Conservation (phyloP, 2,113 vertebrate species). For the Ctenomys sociabilis region DNA sequence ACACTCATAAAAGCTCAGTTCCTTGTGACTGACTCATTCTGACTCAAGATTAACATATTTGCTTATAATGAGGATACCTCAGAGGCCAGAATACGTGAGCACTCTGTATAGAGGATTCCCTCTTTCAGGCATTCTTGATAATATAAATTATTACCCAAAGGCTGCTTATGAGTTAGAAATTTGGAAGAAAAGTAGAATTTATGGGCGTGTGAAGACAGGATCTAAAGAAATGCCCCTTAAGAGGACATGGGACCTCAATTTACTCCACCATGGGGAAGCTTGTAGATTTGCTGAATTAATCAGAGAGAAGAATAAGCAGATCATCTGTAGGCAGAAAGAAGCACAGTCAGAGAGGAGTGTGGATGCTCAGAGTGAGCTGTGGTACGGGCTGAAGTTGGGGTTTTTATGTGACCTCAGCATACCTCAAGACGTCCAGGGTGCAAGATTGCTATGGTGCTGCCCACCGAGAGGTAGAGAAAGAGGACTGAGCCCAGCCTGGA, state of each 20-base stretch:
- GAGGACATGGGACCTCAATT: background rate
- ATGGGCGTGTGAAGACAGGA: background rate
- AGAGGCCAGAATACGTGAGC: background rate
- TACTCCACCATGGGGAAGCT: background rate
- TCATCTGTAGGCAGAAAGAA: background rate
- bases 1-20: background rate
- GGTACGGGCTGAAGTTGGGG: background rate
- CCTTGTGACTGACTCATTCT: background rate
- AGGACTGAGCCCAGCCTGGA: background rate
- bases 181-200: background rate
- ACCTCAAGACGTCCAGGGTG: background rate
- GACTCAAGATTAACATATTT: background rate
- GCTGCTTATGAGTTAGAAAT: background rate
- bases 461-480: background rate
- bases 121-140: background rate
- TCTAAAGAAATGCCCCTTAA: background rate
- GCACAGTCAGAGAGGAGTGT: background rate
- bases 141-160: background rate
- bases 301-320: background rate
- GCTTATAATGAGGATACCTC: background rate
- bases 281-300: background rate
- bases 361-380: background rate
- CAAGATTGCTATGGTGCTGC: background rate
- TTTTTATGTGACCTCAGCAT: background rate
- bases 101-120: background rate